Evolutionary conservation across 2,113 vertebrate genomes (phyloP).

Genomic region (Hemibagrus wyckioides): DNA sequence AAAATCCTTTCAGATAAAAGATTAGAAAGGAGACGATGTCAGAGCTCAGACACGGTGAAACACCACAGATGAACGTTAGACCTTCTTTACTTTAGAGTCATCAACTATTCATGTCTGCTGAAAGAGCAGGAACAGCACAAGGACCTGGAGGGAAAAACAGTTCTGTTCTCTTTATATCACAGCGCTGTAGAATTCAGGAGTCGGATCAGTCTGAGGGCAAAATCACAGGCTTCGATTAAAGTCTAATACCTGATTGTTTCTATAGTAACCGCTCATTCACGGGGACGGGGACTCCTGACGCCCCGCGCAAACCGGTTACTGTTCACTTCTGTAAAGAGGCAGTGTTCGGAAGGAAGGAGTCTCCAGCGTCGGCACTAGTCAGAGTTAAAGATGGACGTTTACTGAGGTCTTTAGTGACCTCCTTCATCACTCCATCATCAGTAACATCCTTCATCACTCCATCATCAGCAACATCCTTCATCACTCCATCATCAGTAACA

Average conservation of each 20-base stretch:
- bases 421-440: neutral
- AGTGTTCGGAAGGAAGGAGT: neutral
- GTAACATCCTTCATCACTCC: neutral
- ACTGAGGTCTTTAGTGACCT: neutral
- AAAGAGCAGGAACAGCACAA: neutral
- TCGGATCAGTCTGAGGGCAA: neutral
- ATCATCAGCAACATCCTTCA: neutral
- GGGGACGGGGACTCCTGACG: neutral
- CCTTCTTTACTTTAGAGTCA: neutral
- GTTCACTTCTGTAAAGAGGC: neutral
- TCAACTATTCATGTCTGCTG: neutral
- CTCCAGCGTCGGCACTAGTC: neutral
- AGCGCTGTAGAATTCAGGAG: neutral
- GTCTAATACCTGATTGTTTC: neutral
- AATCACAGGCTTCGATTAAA: neutral
- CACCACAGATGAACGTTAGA: neutral
- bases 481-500: neutral
- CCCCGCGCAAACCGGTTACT: neutral
- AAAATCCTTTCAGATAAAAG: conserved; percentile 7
- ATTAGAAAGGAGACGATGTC: neutral
- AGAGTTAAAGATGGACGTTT: neutral
- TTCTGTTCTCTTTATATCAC: neutral
- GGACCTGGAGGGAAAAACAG: neutral
- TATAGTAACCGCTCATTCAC: neutral
- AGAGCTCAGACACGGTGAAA: neutral